Evolutionary conservation across 2,797 vertebrate species (phyloP).

Genomic region (Chaunax sp.): DNA sequence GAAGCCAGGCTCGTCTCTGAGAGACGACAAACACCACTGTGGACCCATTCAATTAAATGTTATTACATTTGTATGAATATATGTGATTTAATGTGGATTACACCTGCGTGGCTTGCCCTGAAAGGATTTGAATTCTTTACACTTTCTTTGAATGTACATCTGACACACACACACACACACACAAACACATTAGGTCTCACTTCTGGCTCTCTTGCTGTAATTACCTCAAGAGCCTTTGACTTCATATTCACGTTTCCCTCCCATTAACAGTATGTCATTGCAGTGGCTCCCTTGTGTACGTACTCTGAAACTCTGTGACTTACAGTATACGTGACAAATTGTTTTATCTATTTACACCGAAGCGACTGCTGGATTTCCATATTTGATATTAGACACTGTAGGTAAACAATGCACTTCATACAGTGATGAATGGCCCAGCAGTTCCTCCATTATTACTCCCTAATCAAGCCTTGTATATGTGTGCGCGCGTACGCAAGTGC

Average conservation of each 20-base stretch:
- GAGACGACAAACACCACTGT: constrained; percentile 13
- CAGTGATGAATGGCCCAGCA: constrained; percentile 55
- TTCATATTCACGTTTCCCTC: constrained; percentile 11
- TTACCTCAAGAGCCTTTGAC: constrained; percentile 30
- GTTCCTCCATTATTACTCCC: constrained; percentile 61
- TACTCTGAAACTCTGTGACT: background rate
- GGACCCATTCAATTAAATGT: constrained; percentile 63
- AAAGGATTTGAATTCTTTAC: constrained; percentile 54
- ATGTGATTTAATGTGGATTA: constrained; percentile 67
- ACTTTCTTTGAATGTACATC: constrained; percentile 18
- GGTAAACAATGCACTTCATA: constrained; percentile 52
- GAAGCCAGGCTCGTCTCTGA: constrained; percentile 37
- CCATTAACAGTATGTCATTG: constrained; percentile 3
- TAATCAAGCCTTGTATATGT: constrained; percentile 61
- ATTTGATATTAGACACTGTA: constrained; percentile 53
- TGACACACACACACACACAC: constrained; percentile 12
- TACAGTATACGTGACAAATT: constrained; percentile 6
- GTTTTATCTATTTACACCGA: constrained; percentile 26
- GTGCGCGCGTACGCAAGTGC: constrained; percentile 13
- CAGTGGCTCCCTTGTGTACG: background rate
- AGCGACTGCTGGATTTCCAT: constrained; percentile 39
- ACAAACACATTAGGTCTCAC: background rate
- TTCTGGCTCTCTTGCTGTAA: constrained; percentile 17
- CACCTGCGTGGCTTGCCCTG: constrained; percentile 42
- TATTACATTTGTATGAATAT: constrained; percentile 64